Base-by-base conservation (phyloP, 2,113 vertebrate species). In the Todiramphus chloris region DNA sequence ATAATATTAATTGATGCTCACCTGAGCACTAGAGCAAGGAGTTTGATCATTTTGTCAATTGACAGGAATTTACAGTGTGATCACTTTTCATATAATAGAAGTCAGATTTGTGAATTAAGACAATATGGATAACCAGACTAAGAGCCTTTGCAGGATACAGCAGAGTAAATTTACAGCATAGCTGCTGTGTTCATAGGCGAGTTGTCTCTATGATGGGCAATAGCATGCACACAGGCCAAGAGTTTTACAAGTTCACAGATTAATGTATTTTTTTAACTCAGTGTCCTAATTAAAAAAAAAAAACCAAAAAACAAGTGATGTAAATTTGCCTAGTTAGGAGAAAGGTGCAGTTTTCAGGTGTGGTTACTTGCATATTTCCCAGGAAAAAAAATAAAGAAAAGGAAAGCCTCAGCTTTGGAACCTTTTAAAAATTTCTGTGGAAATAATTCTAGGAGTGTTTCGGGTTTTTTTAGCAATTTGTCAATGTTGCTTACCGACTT, bases 351-450 rank as follows among this genome's bases (percentile, higher is more conserved):
- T 23, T 77, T 6, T 28, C 18, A 33, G 28, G 31, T 67, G 7
- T 41, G 41, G 16, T 60, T 48, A 28, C 6, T 35, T 48, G n/a
- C 3, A 1, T 51, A 20, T 76, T 64, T 69, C 19, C 13, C 6
- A 10, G 17, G 3, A 1, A 1, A 39, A 11, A 9, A 21, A 24
- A 1, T 1, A 39, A 11, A 9, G 33, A 24, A 35, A 59, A 16
- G 6, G 51, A 69, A 62, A 1, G 0, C 8, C 7, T 51, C 5
- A 3, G 35, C 25, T 66, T 30, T 2, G 0, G 1, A 69, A 14
- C 19, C 16, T 7, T 23, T 67, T 63, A 56, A 60, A 51, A 50
- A 68, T 25, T 17, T 50, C 56, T 20, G 5, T 24, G 35, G 12
- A 78, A 88, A 58, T 5, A 31, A 2, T 37, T 83, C 4, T 19